Conservation (phyloP, 2,113 vertebrate species). For the Rhinogobius similis region DNA sequence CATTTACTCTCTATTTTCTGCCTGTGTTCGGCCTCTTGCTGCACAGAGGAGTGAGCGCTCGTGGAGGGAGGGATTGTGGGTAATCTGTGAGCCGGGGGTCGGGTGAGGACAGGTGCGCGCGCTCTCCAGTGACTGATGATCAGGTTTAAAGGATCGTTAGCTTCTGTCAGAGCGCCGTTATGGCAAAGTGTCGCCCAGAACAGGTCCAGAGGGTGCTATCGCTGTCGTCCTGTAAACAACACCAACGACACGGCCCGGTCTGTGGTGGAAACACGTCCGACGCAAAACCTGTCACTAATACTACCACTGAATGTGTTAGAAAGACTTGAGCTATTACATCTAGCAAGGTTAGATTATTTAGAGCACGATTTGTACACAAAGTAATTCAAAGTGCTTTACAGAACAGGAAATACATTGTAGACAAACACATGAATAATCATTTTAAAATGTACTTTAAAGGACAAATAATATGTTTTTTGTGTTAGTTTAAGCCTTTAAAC, state of each 20-base stretch:
- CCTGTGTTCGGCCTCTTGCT: neutral
- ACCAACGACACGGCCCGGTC: no score
- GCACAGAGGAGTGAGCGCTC: neutral
- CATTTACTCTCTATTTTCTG: neutral
- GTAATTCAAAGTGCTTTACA: no score
- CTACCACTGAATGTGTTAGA: neutral
- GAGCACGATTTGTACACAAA: no score
- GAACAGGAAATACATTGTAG: no score
- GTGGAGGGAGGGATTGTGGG: neutral
- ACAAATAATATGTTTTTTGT: no score
- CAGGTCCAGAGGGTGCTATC: no score
- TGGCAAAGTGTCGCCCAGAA: no score
- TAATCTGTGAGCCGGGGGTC: neutral
- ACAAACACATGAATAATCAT: no score
- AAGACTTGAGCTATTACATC: no score
- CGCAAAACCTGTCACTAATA: neutral
- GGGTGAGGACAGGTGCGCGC: neutral
- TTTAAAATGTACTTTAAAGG: no score
- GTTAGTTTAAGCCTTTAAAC: no score
- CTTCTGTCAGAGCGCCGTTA: neutral
- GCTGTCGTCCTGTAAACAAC: neutral
- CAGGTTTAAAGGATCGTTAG: neutral
- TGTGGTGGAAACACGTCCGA: neutral
- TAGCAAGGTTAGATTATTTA: no score
- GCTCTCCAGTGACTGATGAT: neutral